A percentile compares a stretch with the other conserved stretches of the same genome.
These are phyloP conservation scores for Epirrita christyi DNA, from an alignment of 2,888 invertebrate species.

Conservation along the genomic window DNA sequence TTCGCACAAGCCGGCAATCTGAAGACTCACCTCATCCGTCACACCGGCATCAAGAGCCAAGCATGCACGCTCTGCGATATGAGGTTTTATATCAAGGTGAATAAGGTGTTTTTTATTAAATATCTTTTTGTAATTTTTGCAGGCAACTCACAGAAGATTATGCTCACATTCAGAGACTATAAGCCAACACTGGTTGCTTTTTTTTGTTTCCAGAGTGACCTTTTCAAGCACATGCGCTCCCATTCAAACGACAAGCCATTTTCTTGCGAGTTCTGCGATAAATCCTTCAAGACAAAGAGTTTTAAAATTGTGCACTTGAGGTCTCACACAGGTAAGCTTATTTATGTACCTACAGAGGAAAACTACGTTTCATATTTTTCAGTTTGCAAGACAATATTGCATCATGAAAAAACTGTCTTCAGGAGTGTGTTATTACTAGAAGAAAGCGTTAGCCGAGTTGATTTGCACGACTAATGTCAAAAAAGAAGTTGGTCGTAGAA, in stretches of 20 bases:
- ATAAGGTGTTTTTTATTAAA: conserved; percentile 5
- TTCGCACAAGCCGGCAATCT: conserved; percentile 85
- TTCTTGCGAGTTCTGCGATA: conserved; percentile 92
- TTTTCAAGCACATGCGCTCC: conserved; percentile 78
- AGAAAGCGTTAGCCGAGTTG: too few species aligned
- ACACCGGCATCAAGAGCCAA: conserved; percentile 76
- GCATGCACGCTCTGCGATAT: conserved; percentile 76
- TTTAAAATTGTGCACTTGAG: conserved; percentile 93
- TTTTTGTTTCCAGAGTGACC: conserved; percentile 62
- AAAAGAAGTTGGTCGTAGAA: too few species aligned
- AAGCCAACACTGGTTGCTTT: too few species aligned
- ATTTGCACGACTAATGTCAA: too few species aligned
- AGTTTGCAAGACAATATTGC: too few species aligned
- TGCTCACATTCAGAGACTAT: too few species aligned
- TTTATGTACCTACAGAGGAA: background rate
- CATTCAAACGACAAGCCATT: conserved; percentile 95
- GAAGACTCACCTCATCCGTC: conserved; percentile 76
- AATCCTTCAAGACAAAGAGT: conserved; percentile 94
- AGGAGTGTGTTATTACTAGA: too few species aligned
- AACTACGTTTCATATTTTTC: too few species aligned
- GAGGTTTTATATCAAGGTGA: conserved; percentile 77
- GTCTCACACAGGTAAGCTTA: conserved; percentile 88
- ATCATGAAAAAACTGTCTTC: too few species aligned
- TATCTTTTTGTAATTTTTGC: too few species aligned
- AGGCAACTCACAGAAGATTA: too few species aligned